Percentiles rank a stretch among this genome's conserved stretches.
These are phyloP conservation scores for Zelostemma sp. DNA, from an alignment of 1,140 invertebrate genomes.

Conservation along the genomic window DNA sequence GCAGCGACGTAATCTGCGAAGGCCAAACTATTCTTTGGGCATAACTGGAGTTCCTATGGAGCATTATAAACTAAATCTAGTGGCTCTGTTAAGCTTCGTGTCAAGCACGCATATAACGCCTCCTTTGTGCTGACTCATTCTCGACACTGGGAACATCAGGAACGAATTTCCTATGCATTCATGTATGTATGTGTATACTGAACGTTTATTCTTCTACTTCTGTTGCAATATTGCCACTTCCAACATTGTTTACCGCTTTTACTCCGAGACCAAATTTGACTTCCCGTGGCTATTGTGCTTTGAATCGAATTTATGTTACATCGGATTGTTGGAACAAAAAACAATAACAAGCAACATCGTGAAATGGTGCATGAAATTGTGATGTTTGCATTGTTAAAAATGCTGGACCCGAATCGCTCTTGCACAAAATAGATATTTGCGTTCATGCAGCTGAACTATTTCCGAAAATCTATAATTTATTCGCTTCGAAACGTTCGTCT, in stretches of 20 bases:
- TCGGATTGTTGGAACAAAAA: no score
- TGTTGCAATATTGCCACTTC: neutral
- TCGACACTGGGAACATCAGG: slow-evolving; percentile 23
- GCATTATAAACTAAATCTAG: slow-evolving; percentile 40
- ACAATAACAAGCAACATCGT: no score
- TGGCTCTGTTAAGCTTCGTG: slow-evolving; percentile 33
- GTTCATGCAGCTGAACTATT: no score
- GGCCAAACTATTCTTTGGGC: slow-evolving; percentile 9
- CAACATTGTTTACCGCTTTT: neutral
- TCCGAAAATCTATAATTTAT: slow-evolving; percentile 26
- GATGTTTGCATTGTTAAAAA: no score
- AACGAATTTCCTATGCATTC: slow-evolving; percentile 36
- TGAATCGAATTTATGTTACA: neutral
- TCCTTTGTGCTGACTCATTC: slow-evolving; percentile 22
- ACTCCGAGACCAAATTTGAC: no score
- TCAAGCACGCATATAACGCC: slow-evolving; percentile 37
- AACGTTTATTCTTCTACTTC: slow-evolving; percentile 35
- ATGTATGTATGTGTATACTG: neutral
- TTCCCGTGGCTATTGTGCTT: no score
- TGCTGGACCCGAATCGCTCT: no score
- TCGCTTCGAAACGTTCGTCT: slow-evolving; percentile 17
- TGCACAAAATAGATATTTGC: no score
- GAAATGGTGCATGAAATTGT: no score
- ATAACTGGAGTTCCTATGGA: slow-evolving; percentile 12
- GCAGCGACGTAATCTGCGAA: slow-evolving; percentile 5